A percentile compares a stretch with the other conserved stretches of the same genome.
phyloP scores from a whole-genome alignment of 2,888 invertebrate species.

The Abrostola triplasia region DNA sequence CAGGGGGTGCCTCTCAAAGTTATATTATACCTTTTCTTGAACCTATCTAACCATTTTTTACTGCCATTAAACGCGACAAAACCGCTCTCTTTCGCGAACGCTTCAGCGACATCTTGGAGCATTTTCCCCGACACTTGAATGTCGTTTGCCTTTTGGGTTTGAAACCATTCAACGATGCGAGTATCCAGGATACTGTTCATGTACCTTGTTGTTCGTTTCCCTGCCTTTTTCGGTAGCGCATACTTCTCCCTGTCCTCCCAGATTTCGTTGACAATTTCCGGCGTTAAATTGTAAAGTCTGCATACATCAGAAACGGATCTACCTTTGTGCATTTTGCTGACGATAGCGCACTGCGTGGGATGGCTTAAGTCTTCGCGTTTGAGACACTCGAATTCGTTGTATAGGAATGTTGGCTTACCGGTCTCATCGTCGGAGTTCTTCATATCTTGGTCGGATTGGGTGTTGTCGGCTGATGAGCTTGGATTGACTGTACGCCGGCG shows the following conservation, averaged over 20 bases:
- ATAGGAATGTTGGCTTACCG: constrained; percentile 33
- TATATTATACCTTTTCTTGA: constrained; percentile 67
- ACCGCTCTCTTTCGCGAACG: constrained; percentile 65
- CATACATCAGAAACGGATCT: constrained; percentile 64
- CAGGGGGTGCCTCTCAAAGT: constrained; percentile 52
- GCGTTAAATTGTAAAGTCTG: constrained; percentile 61
- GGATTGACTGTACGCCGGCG: constrained; percentile 15
- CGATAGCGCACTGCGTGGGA: constrained; percentile 64
- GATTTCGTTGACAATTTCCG: constrained; percentile 64
- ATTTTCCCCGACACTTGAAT: constrained; percentile 65
- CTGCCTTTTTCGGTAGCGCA: constrained; percentile 57
- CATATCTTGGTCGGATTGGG: constrained; percentile 50
- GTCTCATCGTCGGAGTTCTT: constrained; percentile 42
- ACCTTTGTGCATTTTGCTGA: constrained; percentile 70
- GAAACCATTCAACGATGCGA: constrained; percentile 63
- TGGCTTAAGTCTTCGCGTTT: constrained; percentile 60
- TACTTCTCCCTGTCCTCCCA: constrained; percentile 70
- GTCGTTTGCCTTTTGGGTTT: constrained; percentile 55
- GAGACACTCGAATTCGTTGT: constrained; percentile 25
- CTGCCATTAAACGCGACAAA: constrained; percentile 69
- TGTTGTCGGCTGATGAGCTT: constrained; percentile 45
- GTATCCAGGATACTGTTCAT: constrained; percentile 64
- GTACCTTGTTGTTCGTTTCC: constrained; percentile 55
- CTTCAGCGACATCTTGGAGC: constrained; percentile 66
- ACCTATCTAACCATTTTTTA: constrained; percentile 70